Evolutionary conservation across 2,797 vertebrate genomes (phyloP).

Genomic region (Poecilia velifera): DNA sequence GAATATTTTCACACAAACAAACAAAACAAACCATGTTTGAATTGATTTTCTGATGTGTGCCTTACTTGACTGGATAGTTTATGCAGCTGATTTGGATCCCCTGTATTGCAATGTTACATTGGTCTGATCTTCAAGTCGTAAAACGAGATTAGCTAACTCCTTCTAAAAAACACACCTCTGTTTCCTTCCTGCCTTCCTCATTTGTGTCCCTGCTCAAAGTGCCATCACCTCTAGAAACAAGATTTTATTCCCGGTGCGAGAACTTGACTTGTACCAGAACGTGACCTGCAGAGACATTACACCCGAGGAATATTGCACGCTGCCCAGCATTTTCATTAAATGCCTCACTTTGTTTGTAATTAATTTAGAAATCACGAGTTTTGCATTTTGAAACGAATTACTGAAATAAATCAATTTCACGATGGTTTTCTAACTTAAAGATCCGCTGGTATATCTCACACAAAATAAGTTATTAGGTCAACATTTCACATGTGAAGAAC

Average conservation of each 20-base stretch:
- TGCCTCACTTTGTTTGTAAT: neutral
- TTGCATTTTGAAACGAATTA: neutral
- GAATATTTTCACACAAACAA: neutral
- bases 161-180: neutral
- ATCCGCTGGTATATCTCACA: neutral
- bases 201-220: slow-evolving; percentile 10
- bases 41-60: slow-evolving; percentile 19
- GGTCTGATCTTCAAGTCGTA: neutral
- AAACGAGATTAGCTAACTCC: neutral
- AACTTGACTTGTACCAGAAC: slow-evolving; percentile 1
- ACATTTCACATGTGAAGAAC: neutral
- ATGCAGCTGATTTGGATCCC: slow-evolving; percentile 5
- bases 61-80: slow-evolving; percentile 10
- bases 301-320: neutral
- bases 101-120: neutral
- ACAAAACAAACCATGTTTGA: slow-evolving; percentile 13
- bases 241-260: slow-evolving; percentile 6
- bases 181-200: neutral
- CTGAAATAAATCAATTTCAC: neutral
- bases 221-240: neutral
- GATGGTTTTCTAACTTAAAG: neutral
- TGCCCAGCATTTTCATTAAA: neutral
- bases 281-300: neutral
- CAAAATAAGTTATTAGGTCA: neutral
- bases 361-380: neutral